Percentiles rank a stretch among this genome's conserved stretches.
Conservation (phyloP, 2,888 invertebrate genomes). For the Acrobasis repandana region DNA sequence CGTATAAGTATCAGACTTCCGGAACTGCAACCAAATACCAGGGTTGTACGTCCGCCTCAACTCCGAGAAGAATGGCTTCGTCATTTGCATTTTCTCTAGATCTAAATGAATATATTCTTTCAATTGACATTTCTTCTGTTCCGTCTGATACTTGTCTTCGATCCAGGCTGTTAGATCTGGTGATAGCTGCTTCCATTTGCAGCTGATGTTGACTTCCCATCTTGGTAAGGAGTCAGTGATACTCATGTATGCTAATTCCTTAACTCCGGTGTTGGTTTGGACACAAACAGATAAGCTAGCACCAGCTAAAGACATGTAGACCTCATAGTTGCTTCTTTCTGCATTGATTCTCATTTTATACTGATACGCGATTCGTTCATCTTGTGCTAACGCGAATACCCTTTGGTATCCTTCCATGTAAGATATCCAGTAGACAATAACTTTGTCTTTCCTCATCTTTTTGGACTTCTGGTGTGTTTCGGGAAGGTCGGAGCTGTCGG, state of each 20-base stretch:
- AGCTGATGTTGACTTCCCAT: conserved; percentile 92
- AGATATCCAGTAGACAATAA: conserved; percentile 91
- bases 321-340: conserved; percentile 86
- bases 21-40: conserved; percentile 88
- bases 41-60: conserved; percentile 88
- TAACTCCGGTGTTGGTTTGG: conserved; percentile 61
- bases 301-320: conserved; percentile 87
- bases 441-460: conserved; percentile 88
- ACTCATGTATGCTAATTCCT: conserved; percentile 87
- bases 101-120: conserved; percentile 92
- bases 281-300: conserved; percentile 85
- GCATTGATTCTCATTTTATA: conserved; percentile 84
- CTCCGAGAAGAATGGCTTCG: conserved; percentile 92
- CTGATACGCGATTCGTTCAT: conserved; percentile 86
- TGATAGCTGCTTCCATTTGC: conserved; percentile 90
- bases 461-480: conserved; percentile 78
- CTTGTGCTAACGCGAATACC: conserved; percentile 89
- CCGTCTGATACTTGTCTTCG: conserved; percentile 89
- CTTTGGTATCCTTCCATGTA: conserved; percentile 89
- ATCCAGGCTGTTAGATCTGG: conserved; percentile 91
- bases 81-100: conserved; percentile 93
- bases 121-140: conserved; percentile 87
- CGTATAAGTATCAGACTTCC: conserved; percentile 86
- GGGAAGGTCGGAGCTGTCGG: conserved; percentile 69
- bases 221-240: conserved; percentile 87